Conservation (phyloP, 2,888 invertebrate genomes). For the Dasypogon diadema region DNA sequence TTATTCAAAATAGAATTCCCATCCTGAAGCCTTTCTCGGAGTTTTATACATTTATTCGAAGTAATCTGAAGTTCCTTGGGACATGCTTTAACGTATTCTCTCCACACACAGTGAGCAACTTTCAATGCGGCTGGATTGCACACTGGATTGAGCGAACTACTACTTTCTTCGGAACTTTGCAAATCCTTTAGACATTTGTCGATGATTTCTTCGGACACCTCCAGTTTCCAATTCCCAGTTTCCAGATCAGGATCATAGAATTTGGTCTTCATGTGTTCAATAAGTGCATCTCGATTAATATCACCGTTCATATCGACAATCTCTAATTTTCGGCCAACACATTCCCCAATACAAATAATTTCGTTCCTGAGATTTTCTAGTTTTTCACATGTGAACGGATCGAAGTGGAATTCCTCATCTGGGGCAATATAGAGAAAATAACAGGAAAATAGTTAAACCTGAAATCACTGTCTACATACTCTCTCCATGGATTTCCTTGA, state of each 20-base stretch:
- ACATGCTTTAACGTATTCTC: slow-evolving; percentile 59
- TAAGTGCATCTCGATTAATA: slow-evolving; percentile 58
- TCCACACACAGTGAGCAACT: slow-evolving; percentile 59
- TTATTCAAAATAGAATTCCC: slow-evolving; percentile 53
- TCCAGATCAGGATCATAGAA: slow-evolving; percentile 54
- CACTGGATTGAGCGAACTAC: slow-evolving; percentile 40
- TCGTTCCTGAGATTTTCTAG: slow-evolving; percentile 58
- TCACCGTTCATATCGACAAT: slow-evolving; percentile 58
- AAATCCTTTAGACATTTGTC: slow-evolving; percentile 38
- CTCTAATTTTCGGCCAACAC: slow-evolving; percentile 58
- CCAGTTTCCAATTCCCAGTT: slow-evolving; percentile 58
- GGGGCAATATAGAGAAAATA: slow-evolving; percentile 21
- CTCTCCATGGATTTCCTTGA: slow-evolving; percentile 56
- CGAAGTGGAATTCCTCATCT: slow-evolving; percentile 57
- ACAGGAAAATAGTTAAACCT: too few species aligned
- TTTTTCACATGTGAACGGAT: slow-evolving; percentile 60
- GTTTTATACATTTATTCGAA: slow-evolving; percentile 58
- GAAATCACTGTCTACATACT: slow-evolving; percentile 51
- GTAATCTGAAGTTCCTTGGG: slow-evolving; percentile 59
- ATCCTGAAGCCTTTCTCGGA: slow-evolving; percentile 58
- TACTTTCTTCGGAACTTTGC: slow-evolving; percentile 39
- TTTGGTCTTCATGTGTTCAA: slow-evolving; percentile 55
- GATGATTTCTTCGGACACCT: slow-evolving; percentile 53
- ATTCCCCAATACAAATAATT: slow-evolving; percentile 59
- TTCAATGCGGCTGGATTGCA: slow-evolving; percentile 58